Conservation (phyloP, 2,888 invertebrate genomes). For the Drosophila recens region DNA sequence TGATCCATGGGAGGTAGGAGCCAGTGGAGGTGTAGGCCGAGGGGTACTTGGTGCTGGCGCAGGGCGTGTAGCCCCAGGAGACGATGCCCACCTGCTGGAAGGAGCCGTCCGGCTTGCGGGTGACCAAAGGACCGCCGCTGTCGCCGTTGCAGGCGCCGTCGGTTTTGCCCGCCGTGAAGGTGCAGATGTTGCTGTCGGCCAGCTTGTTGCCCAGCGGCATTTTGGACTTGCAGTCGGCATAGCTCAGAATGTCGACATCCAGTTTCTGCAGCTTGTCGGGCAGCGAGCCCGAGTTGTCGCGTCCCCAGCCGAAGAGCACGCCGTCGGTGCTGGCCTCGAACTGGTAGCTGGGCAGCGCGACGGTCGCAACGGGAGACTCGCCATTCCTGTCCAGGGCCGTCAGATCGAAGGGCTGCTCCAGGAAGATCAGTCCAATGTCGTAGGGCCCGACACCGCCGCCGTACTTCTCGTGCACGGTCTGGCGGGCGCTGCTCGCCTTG, state of each 20-base stretch:
- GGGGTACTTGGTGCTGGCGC: constrained; percentile 82
- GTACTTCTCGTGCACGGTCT: constrained; percentile 80
- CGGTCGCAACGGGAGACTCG: constrained; percentile 58
- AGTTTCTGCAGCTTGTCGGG: constrained; percentile 77
- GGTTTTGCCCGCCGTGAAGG: constrained; percentile 72
- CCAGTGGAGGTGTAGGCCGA: constrained; percentile 85
- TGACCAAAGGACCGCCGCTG: constrained; percentile 83
- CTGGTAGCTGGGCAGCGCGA: constrained; percentile 61
- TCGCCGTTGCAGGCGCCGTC: constrained; percentile 85
- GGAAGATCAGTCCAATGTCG: constrained; percentile 86
- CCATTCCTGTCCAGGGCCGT: constrained; percentile 67
- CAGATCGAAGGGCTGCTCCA: constrained; percentile 72
- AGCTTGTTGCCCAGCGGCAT: constrained; percentile 66
- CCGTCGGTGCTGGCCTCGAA: constrained; percentile 57
- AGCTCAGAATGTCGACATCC: constrained; percentile 64
- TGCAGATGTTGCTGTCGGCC: constrained; percentile 71
- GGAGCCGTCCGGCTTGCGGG: constrained; percentile 16
- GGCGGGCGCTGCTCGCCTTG: constrained; percentile 48
- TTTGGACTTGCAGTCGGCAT: constrained; percentile 45
- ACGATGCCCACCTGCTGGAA: constrained; percentile 84
- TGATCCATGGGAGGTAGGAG: constrained; percentile 81
- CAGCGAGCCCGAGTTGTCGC: constrained; percentile 63
- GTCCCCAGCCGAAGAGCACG: constrained; percentile 81
- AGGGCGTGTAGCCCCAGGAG: constrained; percentile 86
- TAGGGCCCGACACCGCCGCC: constrained; percentile 85